Conservation (phyloP, 2,113 vertebrate genomes). For the Labrus mixtus region DNA sequence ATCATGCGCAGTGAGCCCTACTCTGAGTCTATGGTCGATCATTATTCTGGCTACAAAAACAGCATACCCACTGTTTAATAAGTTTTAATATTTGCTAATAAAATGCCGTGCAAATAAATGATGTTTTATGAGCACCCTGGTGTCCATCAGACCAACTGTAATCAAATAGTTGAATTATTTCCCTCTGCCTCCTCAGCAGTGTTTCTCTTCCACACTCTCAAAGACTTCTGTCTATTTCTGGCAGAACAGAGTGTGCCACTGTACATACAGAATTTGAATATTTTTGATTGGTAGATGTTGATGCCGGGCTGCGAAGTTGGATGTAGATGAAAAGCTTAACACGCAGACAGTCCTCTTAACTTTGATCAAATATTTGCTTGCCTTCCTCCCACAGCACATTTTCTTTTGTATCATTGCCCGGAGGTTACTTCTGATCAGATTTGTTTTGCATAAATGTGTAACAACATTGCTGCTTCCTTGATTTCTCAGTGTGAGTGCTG, state of each 20-base stretch:
- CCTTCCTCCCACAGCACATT: slow-evolving; percentile 45
- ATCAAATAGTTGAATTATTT: slow-evolving; percentile 23
- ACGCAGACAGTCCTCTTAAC: slow-evolving; percentile 38
- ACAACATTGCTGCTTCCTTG: slow-evolving; percentile 51
- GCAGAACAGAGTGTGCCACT: slow-evolving; percentile 12
- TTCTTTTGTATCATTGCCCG: slow-evolving; percentile 46
- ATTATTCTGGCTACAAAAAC: background rate
- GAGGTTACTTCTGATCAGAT: slow-evolving; percentile 64
- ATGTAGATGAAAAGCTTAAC: slow-evolving; percentile 41
- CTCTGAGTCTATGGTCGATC: background rate
- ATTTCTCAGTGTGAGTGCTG: slow-evolving; percentile 64
- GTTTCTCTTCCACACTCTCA: slow-evolving; percentile 2
- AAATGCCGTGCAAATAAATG: slow-evolving; percentile 23
- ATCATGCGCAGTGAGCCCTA: background rate
- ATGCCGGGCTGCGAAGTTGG: slow-evolving; percentile 46
- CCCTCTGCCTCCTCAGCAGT: slow-evolving; percentile 24
- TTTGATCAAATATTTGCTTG: slow-evolving; percentile 69
- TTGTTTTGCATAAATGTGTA: slow-evolving; percentile 66
- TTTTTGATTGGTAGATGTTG: slow-evolving; percentile 42
- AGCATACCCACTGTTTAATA: slow-evolving; percentile 8
- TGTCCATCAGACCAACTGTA: slow-evolving; percentile 36
- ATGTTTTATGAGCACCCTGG: background rate
- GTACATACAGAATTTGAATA: slow-evolving; percentile 20
- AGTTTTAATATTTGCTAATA: slow-evolving; percentile 24
- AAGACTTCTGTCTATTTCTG: slow-evolving; percentile 28